Conservation (phyloP, 2,888 invertebrate species). For the Elegia similella region DNA sequence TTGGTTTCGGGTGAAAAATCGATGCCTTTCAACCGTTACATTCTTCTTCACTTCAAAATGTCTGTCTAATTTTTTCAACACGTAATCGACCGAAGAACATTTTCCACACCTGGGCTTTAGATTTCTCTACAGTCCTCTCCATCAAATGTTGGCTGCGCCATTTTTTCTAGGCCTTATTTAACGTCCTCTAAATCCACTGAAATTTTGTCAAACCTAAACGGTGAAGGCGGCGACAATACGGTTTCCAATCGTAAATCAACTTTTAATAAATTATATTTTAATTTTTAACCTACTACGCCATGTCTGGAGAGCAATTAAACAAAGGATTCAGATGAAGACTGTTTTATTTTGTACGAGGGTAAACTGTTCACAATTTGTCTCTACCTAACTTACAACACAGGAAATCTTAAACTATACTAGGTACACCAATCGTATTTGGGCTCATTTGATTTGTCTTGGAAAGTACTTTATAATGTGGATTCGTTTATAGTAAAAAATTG, state of each 20-base stretch:
- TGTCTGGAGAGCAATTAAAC: not conserved
- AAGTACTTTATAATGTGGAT: no score
- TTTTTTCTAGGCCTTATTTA: not conserved
- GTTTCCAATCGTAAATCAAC: not conserved
- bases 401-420: no score
- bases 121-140: not conserved
- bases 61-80: not conserved
- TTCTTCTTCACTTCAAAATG: not conserved
- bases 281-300: not conserved
- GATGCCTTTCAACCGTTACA: not conserved
- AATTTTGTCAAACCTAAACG: not conserved
- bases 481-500: no score
- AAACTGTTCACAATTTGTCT: no score
- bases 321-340: not conserved
- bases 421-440: no score
- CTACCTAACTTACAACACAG: no score
- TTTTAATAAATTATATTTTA: not conserved
- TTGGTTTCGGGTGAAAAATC: not conserved
- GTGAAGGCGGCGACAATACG: not conserved
- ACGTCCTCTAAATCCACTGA: not conserved
- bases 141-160: not conserved
- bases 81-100: not conserved
- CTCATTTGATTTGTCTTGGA: no score
- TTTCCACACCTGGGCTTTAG: not conserved
- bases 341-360: not conserved